Conservation (phyloP, 2,888 invertebrate species). For the Tridacna gigas region DNA sequence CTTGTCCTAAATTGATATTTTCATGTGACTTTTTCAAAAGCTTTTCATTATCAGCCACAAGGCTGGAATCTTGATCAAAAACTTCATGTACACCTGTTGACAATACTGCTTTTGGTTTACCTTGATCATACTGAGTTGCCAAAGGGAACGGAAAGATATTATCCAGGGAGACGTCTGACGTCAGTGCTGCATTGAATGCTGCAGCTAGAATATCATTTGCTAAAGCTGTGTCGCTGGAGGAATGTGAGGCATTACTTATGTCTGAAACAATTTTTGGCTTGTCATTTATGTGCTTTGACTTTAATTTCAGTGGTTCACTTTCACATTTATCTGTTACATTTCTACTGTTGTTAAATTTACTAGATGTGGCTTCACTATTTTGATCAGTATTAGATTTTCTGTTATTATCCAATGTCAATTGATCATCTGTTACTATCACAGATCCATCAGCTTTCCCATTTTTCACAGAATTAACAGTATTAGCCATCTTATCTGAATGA, state of each 20-base stretch:
- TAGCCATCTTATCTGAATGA: no score
- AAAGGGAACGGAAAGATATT: slow-evolving; percentile 28
- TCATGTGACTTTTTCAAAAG: not conserved
- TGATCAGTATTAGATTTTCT: no score
- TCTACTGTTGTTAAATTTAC: not conserved
- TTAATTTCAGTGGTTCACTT: not conserved
- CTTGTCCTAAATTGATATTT: not conserved
- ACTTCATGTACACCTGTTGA: not conserved
- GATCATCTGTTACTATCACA: no score
- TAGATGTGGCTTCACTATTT: no score
- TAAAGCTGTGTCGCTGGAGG: slow-evolving; percentile 26
- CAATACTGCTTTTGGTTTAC: not conserved
- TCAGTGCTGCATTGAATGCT: slow-evolving; percentile 55
- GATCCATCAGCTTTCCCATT: no score
- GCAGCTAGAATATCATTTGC: slow-evolving; percentile 58
- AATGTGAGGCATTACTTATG: not conserved
- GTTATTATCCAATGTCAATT: no score
- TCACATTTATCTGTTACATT: not conserved
- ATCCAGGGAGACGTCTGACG: slow-evolving; percentile 58
- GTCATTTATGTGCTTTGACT: slow-evolving; percentile 1
- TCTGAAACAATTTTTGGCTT: not conserved
- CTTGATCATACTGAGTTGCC: not conserved
- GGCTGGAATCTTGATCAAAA: not conserved
- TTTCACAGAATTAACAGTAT: no score
- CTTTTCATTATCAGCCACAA: not conserved